Evolutionary conservation across 2,797 vertebrate genomes (phyloP), one percentile per base, ranked within the genome.

Genomic region (Acropternis orthonyx): DNA sequence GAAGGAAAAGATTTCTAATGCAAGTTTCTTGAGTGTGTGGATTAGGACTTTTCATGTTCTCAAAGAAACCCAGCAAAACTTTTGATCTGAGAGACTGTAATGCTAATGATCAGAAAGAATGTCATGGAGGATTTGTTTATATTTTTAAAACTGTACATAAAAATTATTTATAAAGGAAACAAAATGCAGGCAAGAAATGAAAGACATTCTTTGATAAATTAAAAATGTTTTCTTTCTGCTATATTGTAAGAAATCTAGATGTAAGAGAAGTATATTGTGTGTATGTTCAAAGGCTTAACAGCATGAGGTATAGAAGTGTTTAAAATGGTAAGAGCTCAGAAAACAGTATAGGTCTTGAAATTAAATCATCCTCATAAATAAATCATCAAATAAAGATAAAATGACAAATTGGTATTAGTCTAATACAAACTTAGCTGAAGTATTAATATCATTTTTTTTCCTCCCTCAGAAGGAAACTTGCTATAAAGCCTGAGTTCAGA

Each of bases 201-300:
- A 93, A 96, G 95, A 56, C 86, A 32, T 87, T 86, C 95, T 96
- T 97, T 96, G 95, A 96, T 97, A 95, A 96, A 97, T 96, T 96
- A 95, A 96, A 96, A 96, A 97, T 97, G 94, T 88, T 96, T 93
- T 37, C 80, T 93, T 96, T 96, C 94, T 90, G 56, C 63, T 77
- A 44, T 90, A 92, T 92, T 3, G 37, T 65, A 86, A 92, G 91
- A 89, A 92, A 89, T 80, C 55, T 89, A 87, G 92, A 94, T 89
- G 89, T 93, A 93, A 94, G 49, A 93, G 85, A 86, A 92, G 21
- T 91, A 91, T 67, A 92, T 52, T 92, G 83, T 92, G 73, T 96
- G 85, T 90, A 96, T 30, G 88, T 96, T 97, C 96, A 97, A 96
- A 97, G 94, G 49, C 63, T 77, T 96, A 93, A 90, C 93, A 96